Evolutionary conservation across 2,113 vertebrate species (phyloP).

Genomic region (Xiphophorus maculatus): DNA sequence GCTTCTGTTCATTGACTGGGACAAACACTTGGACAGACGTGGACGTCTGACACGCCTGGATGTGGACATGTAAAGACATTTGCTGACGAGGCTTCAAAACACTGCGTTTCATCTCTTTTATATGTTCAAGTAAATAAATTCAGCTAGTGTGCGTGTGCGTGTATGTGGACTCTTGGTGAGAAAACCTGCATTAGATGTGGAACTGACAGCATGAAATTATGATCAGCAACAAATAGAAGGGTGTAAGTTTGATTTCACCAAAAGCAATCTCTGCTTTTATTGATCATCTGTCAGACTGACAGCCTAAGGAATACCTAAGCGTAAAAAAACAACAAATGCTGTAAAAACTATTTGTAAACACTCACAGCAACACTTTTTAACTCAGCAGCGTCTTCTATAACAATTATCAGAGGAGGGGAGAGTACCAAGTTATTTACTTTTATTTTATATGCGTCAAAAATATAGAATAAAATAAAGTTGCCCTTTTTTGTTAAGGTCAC

Average conservation of each 20-base stretch:
- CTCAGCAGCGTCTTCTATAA: not conserved
- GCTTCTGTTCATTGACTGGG: slow-evolving; percentile 3
- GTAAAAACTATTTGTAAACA: not conserved
- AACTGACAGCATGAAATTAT: slow-evolving; percentile 2
- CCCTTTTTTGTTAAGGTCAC: no score
- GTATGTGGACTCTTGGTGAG: not conserved
- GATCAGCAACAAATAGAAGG: not conserved
- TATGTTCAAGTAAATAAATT: not conserved
- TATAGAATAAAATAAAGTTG: no score
- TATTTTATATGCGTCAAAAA: no score
- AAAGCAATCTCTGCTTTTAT: not conserved
- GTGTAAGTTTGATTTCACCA: not conserved
- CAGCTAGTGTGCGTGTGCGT: no score
- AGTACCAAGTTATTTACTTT: no score
- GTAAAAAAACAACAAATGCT: not conserved
- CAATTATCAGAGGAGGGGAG: no score
- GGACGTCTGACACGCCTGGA: not conserved
- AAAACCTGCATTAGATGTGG: not conserved
- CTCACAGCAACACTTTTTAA: not conserved
- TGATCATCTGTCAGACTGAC: slow-evolving; percentile 7
- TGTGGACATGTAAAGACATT: not conserved
- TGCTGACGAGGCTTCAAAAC: not conserved
- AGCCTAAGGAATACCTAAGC: not conserved
- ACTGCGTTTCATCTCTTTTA: not conserved
- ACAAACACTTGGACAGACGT: not conserved